Evolutionary conservation across 2,797 vertebrate genomes (phyloP).

Genomic region (Salarias fasciatus): DNA sequence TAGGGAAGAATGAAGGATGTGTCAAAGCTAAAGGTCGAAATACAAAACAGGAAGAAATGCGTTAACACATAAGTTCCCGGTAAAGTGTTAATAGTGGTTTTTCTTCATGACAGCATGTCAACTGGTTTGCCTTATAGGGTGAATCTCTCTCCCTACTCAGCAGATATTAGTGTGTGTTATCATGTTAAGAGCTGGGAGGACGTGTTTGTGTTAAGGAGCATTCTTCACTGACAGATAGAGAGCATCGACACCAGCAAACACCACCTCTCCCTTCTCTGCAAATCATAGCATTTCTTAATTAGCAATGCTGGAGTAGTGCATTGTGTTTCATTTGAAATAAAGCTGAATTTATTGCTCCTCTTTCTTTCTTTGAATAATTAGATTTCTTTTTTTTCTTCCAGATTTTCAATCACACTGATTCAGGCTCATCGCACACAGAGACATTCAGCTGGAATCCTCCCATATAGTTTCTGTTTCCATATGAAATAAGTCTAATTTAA

Average conservation of each 20-base stretch:
- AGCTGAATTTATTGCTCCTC: too few species aligned
- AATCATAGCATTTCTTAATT: too few species aligned
- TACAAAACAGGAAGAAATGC: too few species aligned
- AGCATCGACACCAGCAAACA: constrained; percentile 50
- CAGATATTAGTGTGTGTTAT: constrained; percentile 55
- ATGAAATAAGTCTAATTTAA: too few species aligned
- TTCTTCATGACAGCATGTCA: constrained; percentile 19
- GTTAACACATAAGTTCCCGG: too few species aligned
- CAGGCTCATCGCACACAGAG: constrained; percentile 16
- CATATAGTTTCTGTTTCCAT: constrained; percentile 5
- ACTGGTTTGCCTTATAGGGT: constrained; percentile 13
- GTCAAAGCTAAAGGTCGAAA: too few species aligned
- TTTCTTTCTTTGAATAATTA: constrained; percentile 15
- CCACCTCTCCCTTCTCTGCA: constrained; percentile 7
- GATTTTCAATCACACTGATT: constrained; percentile 16
- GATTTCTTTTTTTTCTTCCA: constrained; percentile 29
- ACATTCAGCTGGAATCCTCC: constrained; percentile 33
- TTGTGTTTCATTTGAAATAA: too few species aligned
- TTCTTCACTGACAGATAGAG: constrained; percentile 72
- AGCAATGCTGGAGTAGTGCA: too few species aligned
- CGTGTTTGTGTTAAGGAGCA: constrained; percentile 75
- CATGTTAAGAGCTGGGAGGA: constrained; percentile 68
- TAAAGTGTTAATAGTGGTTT: too few species aligned
- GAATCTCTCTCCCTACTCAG: constrained; percentile 19
- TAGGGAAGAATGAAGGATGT: too few species aligned